Evolutionary conservation across 2,888 invertebrate genomes (phyloP).

Genomic region (Thelaira solivaga): DNA sequence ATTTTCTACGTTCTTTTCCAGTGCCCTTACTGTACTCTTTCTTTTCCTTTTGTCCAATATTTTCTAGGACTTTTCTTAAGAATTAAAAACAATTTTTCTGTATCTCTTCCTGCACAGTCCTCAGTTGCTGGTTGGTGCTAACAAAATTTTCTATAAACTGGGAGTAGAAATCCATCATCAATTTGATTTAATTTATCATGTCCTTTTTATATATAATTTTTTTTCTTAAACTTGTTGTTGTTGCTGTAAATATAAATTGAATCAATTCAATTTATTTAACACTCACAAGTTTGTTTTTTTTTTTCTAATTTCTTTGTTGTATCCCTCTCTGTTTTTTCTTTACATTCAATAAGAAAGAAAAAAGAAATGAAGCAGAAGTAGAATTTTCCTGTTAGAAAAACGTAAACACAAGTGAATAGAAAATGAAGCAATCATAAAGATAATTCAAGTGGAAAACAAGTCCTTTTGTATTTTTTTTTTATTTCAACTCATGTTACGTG

Average conservation of each 20-base stretch:
- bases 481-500: constrained; percentile 21
- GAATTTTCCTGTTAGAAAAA: background rate
- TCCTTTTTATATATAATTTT: constrained; percentile 55
- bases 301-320: background rate
- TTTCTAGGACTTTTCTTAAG: constrained; percentile 35
- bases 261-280: constrained; percentile 66
- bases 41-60: no score
- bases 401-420: constrained; percentile 19
- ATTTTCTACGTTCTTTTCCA: background rate
- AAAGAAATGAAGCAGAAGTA: no score
- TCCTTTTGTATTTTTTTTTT: constrained; percentile 67
- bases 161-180: constrained; percentile 30
- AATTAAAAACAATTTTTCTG: background rate
- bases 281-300: constrained; percentile 40
- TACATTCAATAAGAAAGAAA: constrained; percentile 45
- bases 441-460: constrained; percentile 71
- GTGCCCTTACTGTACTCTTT: no score
- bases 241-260: constrained; percentile 61
- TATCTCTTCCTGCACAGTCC: background rate
- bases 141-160: background rate
- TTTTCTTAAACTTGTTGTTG: background rate
- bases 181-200: constrained; percentile 66
- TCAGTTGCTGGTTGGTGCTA: background rate
- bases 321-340: background rate
- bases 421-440: constrained; percentile 68